These are phyloP conservation scores for Zophobas atratus DNA, from an alignment of 1,140 invertebrate species.

Conservation along the genomic window DNA sequence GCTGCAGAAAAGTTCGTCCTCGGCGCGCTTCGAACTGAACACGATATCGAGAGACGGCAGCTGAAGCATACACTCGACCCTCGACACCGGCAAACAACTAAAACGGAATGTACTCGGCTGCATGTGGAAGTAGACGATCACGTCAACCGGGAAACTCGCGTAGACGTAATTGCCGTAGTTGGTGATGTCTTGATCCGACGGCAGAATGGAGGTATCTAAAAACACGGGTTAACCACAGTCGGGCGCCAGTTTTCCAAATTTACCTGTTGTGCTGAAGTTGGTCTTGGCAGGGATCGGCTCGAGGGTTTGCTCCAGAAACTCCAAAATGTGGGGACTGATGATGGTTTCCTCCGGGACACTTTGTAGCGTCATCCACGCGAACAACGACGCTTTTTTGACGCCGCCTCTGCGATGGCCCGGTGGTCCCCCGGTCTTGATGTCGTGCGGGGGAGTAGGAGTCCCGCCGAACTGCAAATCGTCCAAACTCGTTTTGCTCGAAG, in stretches of 20 bases:
- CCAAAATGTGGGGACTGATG: conserved; percentile 94
- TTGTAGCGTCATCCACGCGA: conserved; percentile 96
- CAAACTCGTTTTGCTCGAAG: conserved; percentile 54
- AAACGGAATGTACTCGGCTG: conserved; percentile 97
- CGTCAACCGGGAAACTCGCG: conserved; percentile 97
- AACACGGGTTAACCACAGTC: conserved; percentile 17
- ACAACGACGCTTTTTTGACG: conserved; percentile 92
- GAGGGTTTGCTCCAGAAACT: conserved; percentile 94
- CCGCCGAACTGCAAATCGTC: conserved; percentile 60
- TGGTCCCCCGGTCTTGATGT: conserved; percentile 1
- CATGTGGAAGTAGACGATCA: conserved; percentile 98
- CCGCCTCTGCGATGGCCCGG: conserved; percentile 71
- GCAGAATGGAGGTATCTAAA: conserved; percentile 61
- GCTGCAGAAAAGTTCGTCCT: conserved; percentile 75
- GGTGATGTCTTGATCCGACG: conserved; percentile 71
- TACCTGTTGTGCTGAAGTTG: conserved; percentile 59
- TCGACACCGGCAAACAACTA: conserved; percentile 94
- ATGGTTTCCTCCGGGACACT: conserved; percentile 97
- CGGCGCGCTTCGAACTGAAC: conserved; percentile 91
- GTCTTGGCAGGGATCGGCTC: conserved; percentile 90
- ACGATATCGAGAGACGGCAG: conserved; percentile 95
- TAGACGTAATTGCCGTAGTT: conserved; percentile 86
- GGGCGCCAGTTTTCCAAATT: not conserved
- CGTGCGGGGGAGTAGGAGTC: conserved; percentile 52
- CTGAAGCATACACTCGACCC: conserved; percentile 97